Conservation (phyloP, 64 coral and sea anemone genomes). For the Orbicella faveolata region DNA sequence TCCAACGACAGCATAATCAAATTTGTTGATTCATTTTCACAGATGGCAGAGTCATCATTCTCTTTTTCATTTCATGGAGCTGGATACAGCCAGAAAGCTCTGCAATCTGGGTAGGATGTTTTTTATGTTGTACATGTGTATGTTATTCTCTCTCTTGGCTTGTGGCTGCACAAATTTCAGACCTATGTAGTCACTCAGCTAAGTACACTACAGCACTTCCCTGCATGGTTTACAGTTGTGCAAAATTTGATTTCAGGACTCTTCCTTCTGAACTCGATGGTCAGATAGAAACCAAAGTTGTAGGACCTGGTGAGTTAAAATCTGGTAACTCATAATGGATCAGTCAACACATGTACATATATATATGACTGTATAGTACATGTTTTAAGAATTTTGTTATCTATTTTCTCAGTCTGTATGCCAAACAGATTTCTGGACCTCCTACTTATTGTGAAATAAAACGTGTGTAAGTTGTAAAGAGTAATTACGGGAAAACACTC, state of each 20-base stretch:
- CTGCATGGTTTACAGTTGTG: neutral
- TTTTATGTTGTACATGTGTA: neutral
- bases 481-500: too few relatives aligned
- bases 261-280: constrained; percentile 65
- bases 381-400: too few relatives aligned
- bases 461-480: too few relatives aligned
- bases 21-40: neutral
- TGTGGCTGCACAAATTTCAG: neutral
- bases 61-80: constrained; percentile 69
- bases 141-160: neutral
- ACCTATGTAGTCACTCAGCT: neutral
- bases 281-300: constrained; percentile 78
- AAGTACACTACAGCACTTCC: too few relatives aligned
- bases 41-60: constrained; percentile 83
- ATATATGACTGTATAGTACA: too few relatives aligned
- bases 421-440: too few relatives aligned
- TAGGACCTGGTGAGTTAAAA: constrained; percentile 71
- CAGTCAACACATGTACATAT: neutral
- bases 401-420: too few relatives aligned
- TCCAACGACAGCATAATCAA: too few relatives aligned
- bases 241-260: constrained; percentile 2
- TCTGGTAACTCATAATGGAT: neutral
- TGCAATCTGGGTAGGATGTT: constrained; percentile 47
- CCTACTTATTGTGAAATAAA: too few relatives aligned
- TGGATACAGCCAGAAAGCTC: constrained; percentile 67